These are phyloP conservation scores for Toxostoma redivivum DNA, from an alignment of 2,113 vertebrate species.

Conservation along the genomic window DNA sequence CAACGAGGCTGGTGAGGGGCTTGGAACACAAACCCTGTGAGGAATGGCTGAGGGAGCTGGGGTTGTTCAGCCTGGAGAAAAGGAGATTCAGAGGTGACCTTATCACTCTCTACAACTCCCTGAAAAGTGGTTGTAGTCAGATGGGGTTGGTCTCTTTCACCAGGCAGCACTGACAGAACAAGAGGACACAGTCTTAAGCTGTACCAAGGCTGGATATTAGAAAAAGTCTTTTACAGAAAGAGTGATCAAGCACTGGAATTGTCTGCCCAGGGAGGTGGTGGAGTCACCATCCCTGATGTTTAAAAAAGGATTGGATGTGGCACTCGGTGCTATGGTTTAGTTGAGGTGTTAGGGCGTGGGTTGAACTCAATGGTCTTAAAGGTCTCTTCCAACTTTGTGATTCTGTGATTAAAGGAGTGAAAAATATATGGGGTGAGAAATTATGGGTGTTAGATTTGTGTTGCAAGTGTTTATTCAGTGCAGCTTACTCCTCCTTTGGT, in stretches of 20 bases:
- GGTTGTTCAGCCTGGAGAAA: background rate
- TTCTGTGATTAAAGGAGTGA: background rate
- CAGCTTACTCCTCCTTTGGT: background rate
- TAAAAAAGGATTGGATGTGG: background rate
- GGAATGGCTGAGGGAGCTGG: background rate
- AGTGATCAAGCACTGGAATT: background rate
- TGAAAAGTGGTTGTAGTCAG: background rate
- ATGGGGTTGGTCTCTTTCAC: background rate
- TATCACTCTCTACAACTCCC: background rate
- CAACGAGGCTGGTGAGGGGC: background rate
- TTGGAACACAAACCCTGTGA: background rate
- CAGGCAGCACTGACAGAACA: background rate
- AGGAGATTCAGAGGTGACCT: background rate
- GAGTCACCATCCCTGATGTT: background rate
- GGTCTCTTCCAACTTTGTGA: background rate
- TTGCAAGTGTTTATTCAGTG: fast-evolving
- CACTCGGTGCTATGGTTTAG: fast-evolving
- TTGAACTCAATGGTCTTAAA: background rate
- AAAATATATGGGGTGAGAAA: background rate
- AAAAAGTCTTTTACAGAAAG: background rate
- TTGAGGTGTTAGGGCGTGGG: background rate
- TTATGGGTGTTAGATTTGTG: background rate
- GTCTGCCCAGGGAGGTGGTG: fast-evolving
- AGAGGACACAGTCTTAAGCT: background rate
- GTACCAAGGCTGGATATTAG: fast-evolving